Evolutionary conservation across 2,888 invertebrate species (phyloP).

Genomic region (Drosophila antonietae): DNA sequence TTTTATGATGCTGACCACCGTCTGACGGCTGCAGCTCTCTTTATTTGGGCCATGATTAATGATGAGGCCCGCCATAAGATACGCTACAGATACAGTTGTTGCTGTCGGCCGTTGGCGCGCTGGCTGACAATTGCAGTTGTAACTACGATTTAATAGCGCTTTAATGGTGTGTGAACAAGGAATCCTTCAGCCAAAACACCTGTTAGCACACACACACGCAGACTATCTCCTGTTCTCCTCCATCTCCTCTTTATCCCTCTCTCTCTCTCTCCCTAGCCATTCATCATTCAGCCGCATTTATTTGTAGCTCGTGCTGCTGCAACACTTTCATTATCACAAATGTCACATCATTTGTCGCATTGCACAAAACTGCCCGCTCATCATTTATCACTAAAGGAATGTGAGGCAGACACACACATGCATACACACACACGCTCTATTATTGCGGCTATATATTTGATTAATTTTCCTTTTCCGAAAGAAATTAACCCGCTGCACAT

Average conservation of each 20-base stretch:
- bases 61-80: conserved; percentile 39
- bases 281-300: conserved; percentile 45
- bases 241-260: not conserved
- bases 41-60: conserved; percentile 75
- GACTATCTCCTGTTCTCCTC: not conserved
- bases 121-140: conserved; percentile 66
- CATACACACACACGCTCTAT: conserved; percentile 17
- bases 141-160: conserved; percentile 79
- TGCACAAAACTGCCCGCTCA: conserved; percentile 69
- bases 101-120: conserved; percentile 10
- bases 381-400: conserved; percentile 83
- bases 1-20: conserved; percentile 63
- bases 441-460: conserved; percentile 67
- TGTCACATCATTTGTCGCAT: conserved; percentile 83
- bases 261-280: not conserved
- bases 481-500: conserved; percentile 83
- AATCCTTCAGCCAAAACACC: conserved; percentile 60
- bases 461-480: conserved; percentile 83
- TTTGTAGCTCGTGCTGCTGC: conserved; percentile 58
- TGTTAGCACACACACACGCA: conserved; percentile 53
- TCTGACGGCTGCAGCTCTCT: conserved; percentile 55
- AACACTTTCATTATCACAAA: conserved; percentile 80
- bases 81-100: conserved; percentile 19
- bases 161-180: conserved; percentile 71
- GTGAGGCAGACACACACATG: conserved; percentile 40